A percentile compares a stretch with the other conserved stretches of the same genome.
Evolutionary conservation across 2,797 vertebrate species (phyloP).

Genomic region (Acropternis orthonyx): DNA sequence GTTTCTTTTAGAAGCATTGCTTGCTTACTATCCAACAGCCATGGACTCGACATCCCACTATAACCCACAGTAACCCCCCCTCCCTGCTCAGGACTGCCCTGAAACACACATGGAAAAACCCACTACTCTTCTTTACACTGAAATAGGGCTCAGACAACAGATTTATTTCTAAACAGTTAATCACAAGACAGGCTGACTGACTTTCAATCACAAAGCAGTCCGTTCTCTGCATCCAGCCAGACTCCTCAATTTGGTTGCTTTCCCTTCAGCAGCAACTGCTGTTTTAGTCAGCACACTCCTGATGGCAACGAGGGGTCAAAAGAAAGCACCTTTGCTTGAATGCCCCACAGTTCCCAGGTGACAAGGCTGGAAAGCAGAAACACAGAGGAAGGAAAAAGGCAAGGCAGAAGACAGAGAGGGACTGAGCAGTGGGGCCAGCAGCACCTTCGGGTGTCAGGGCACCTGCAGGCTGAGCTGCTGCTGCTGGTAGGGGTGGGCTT

Average conservation of each 20-base stretch:
- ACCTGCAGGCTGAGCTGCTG: rapidly evolving
- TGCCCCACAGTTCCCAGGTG: background rate
- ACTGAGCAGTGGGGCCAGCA: rapidly evolving
- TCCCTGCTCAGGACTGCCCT: background rate
- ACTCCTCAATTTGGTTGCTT: background rate
- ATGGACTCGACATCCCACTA: rapidly evolving
- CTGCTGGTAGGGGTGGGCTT: background rate
- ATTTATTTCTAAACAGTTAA: background rate
- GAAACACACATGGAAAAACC: background rate
- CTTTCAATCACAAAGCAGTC: background rate
- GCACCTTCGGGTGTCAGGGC: rapidly evolving
- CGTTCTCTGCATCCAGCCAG: background rate
- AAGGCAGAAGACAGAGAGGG: background rate
- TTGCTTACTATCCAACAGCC: background rate
- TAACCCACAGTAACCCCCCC: background rate
- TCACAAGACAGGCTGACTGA: background rate
- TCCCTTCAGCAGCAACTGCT: background rate
- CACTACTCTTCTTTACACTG: background rate
- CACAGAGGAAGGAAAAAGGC: background rate
- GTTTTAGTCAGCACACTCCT: background rate
- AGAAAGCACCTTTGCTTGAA: rapidly evolving
- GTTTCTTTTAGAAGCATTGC: background rate
- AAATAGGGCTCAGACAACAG: background rate
- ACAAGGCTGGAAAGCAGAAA: background rate
- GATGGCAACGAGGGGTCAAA: background rate